Percentiles rank a stretch among this genome's conserved stretches.
These are phyloP conservation scores for Coreius guichenoti DNA, from an alignment of 2,797 vertebrate genomes.

Conservation along the genomic window DNA sequence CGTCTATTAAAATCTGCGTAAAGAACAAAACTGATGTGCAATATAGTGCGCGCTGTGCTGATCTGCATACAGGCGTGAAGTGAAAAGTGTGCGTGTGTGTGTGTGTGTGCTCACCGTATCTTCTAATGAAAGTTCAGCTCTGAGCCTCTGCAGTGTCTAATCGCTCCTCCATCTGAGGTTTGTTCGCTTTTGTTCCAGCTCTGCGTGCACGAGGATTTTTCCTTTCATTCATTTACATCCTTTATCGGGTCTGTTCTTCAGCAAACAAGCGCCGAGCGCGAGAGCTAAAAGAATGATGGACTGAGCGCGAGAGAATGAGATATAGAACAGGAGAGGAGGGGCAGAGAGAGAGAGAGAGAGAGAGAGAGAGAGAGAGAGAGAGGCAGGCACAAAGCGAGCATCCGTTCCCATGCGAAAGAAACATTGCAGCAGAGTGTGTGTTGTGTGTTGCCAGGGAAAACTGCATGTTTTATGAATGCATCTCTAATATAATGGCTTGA, in stretches of 20 bases:
- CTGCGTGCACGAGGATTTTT: slow-evolving; percentile 60
- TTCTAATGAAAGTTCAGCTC: slow-evolving; percentile 16
- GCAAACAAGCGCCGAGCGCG: slow-evolving; percentile 62
- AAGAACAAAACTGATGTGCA: not conserved
- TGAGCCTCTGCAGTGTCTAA: slow-evolving; percentile 57
- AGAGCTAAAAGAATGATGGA: slow-evolving; percentile 26
- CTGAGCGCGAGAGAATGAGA: slow-evolving; percentile 54
- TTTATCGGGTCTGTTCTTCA: slow-evolving; percentile 58
- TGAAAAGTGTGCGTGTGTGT: no score
- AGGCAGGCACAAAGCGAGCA: slow-evolving; percentile 46
- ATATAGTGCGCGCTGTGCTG: not conserved
- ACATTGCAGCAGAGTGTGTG: slow-evolving; percentile 29
- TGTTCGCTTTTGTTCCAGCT: slow-evolving; percentile 71
- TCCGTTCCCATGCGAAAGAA: slow-evolving; percentile 60
- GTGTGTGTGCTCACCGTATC: slow-evolving; percentile 45
- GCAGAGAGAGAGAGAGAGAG: slow-evolving; percentile 53
- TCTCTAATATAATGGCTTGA: not conserved
- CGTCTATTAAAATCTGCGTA: no score
- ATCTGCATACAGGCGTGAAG: not conserved
- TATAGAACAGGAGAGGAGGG: slow-evolving; percentile 48
- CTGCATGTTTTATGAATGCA: not conserved
- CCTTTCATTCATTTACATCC: slow-evolving; percentile 48
- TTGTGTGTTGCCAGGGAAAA: slow-evolving; percentile 4
- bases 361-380: slow-evolving; percentile 35
- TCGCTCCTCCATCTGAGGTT: slow-evolving; percentile 66